Conservation (phyloP, 2,888 invertebrate genomes). For the Artemia sp. region DNA sequence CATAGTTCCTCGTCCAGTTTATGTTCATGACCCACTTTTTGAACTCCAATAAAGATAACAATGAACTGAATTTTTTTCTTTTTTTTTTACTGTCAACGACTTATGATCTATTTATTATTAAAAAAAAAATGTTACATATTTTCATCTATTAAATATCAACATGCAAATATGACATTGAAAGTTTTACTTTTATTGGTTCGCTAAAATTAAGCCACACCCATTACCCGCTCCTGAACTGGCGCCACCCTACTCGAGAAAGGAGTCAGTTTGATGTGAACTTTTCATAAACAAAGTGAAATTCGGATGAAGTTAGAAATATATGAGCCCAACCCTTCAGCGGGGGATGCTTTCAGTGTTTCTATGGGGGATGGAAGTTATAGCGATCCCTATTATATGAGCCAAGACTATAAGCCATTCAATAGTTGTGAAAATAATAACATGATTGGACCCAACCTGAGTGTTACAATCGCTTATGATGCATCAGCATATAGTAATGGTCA, state of each 20-base stretch:
- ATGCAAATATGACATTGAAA: too few relatives aligned
- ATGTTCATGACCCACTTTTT: constrained; percentile 5
- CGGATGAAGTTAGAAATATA: constrained; percentile 10
- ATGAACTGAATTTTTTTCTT: too few relatives aligned
- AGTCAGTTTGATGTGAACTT: too few relatives aligned
- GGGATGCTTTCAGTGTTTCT: constrained; percentile 2
- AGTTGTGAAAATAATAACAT: constrained; percentile 6
- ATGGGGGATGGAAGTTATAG: constrained; percentile 14
- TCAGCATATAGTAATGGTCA: neutral
- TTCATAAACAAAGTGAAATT: neutral
- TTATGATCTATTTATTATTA: neutral
- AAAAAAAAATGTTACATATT: constrained; percentile 7
- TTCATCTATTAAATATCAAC: neutral
- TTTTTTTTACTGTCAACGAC: constrained; percentile 1
- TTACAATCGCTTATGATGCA: constrained; percentile 14
- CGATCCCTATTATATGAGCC: neutral
- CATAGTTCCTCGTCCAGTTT: neutral
- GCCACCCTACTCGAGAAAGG: too few relatives aligned
- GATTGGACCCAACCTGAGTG: constrained; percentile 9
- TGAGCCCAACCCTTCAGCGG: constrained; percentile 2
- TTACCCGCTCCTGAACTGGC: too few relatives aligned
- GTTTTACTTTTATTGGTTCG: too few relatives aligned
- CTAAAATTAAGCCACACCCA: too few relatives aligned
- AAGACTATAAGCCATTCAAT: constrained; percentile 1
- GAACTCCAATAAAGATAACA: neutral